phyloP scores from a whole-genome alignment of 2,888 invertebrate species.

The Drosophila formosana region DNA sequence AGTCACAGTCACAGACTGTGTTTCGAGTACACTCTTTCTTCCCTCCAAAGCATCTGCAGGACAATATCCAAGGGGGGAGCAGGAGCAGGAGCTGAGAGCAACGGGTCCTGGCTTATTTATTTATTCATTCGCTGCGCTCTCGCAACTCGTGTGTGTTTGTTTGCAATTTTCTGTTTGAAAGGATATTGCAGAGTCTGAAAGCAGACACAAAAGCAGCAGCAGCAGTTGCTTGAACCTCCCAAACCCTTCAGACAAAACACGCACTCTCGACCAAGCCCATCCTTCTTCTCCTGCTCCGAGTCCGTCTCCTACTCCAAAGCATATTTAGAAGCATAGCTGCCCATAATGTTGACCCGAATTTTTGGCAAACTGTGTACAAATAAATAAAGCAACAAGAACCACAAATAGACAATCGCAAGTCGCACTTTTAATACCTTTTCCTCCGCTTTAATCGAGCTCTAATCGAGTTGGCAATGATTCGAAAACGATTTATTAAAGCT shows the following conservation, averaged over 20 bases:
- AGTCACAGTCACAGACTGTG: slow-evolving; percentile 55
- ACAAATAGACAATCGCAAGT: neutral
- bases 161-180: slow-evolving; percentile 78
- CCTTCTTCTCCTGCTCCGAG: neutral
- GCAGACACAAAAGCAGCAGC: slow-evolving; percentile 69
- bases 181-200: slow-evolving; percentile 68
- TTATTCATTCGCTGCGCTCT: slow-evolving; percentile 74
- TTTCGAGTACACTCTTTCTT: slow-evolving; percentile 19
- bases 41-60: slow-evolving; percentile 6
- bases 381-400: slow-evolving; percentile 74
- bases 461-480: neutral
- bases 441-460: neutral
- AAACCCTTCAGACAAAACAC: slow-evolving; percentile 52
- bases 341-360: slow-evolving; percentile 82
- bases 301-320: slow-evolving; percentile 26
- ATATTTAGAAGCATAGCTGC: slow-evolving; percentile 62
- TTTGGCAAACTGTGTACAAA: slow-evolving; percentile 74
- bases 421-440: slow-evolving; percentile 37
- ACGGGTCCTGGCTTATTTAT: slow-evolving; percentile 69
- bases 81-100: slow-evolving; percentile 7
- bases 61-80: slow-evolving; percentile 17
- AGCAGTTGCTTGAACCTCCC: slow-evolving; percentile 41
- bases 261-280: slow-evolving; percentile 42
- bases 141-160: slow-evolving; percentile 54
- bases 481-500: neutral